Conservation (phyloP, 2,113 vertebrate genomes). For the Tilapia sparmanii region DNA sequence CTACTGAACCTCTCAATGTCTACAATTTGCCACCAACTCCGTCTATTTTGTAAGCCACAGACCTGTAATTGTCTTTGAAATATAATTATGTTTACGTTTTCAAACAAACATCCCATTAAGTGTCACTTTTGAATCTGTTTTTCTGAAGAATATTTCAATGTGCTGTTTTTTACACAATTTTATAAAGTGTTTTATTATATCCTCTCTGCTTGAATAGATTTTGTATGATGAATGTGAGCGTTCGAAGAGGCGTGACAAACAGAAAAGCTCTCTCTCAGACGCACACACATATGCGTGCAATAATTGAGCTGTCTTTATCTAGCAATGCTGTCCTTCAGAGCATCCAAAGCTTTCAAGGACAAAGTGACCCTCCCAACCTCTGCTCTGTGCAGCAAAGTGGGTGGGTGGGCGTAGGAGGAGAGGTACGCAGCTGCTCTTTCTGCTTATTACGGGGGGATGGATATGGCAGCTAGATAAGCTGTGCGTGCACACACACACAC, state of each 20-base stretch:
- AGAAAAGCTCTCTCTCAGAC: neutral
- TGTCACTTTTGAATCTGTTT: neutral
- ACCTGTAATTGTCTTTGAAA: neutral
- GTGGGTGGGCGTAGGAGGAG: neutral
- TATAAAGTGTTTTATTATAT: conserved; percentile 1
- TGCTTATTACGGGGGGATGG: conserved; percentile 34
- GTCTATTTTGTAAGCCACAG: neutral
- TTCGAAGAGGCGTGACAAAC: neutral
- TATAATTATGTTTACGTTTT: neutral
- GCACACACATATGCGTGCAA: neutral
- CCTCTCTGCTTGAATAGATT: neutral
- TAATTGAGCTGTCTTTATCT: conserved; percentile 39
- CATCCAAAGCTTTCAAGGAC: conserved; percentile 63
- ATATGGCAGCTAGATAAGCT: conserved; percentile 29
- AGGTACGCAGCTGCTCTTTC: conserved; percentile 50
- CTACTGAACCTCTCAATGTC: neutral
- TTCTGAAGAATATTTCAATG: neutral
- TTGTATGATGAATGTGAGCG: neutral
- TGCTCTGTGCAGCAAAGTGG: conserved; percentile 12
- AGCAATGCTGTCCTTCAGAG: conserved; percentile 47
- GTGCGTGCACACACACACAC: neutral
- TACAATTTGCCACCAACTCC: neutral
- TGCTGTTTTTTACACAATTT: neutral
- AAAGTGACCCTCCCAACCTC: conserved; percentile 45
- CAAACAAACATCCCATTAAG: neutral